Evolutionary conservation across 23 tunicate genomes (phyloP).

Genomic region (Diplosoma virens): DNA sequence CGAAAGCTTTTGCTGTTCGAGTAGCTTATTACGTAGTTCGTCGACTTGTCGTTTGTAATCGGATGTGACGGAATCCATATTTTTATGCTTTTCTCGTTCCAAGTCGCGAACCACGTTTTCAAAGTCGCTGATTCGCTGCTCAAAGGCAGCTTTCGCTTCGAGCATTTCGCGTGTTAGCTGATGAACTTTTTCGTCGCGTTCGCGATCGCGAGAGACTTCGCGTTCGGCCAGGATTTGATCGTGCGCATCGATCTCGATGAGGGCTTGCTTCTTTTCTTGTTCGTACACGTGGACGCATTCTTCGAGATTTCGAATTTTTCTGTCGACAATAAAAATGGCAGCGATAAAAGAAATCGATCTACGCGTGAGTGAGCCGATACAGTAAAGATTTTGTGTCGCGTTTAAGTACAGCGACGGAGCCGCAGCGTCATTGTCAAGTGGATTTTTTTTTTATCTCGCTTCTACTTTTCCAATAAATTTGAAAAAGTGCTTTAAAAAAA

Average conservation of each 20-base stretch:
- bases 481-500: neutral
- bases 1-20: constrained; percentile 26
- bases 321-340: constrained; percentile 1
- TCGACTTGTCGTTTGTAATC: constrained; percentile 38
- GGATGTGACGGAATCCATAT: constrained; percentile 34
- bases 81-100: constrained; percentile 65
- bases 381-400: no score
- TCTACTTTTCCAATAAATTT: neutral
- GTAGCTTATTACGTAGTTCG: constrained; percentile 16
- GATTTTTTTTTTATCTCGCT: no score
- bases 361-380: no score
- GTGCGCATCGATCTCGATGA: constrained; percentile 44
- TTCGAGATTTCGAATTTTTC: constrained; percentile 79
- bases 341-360: no score
- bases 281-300: constrained; percentile 59
- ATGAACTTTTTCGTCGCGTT: constrained; percentile 26
- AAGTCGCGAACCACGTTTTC: constrained; percentile 24
- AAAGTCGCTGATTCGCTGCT: constrained; percentile 60
- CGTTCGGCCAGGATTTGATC: constrained; percentile 31
- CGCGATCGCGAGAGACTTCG: neutral
- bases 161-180: constrained; percentile 35
- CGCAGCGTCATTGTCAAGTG: no score
- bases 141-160: constrained; percentile 79
- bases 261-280: constrained; percentile 61
- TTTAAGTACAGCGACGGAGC: no score